Evolutionary conservation across 30 jellyfish, hydroid and myxozoan species (phyloP).

Genomic region (Aurelia sp.): DNA sequence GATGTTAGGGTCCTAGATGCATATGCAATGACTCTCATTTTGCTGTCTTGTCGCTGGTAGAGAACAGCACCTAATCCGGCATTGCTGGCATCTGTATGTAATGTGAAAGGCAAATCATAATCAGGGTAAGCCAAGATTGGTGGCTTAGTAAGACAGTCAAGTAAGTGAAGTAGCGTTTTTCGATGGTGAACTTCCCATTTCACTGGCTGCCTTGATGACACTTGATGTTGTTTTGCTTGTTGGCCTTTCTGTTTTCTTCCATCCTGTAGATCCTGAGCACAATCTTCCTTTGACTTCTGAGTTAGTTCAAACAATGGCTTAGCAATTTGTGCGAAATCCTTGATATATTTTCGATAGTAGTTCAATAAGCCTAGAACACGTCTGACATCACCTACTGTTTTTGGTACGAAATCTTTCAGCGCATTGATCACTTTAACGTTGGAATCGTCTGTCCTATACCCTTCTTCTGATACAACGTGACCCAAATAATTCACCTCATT

Average conservation of each 20-base stretch:
- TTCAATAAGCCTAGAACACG: constrained; percentile 16
- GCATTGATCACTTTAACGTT: background rate
- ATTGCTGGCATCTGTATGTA: constrained; percentile 64
- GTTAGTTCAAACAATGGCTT: constrained; percentile 1
- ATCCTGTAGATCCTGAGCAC: background rate
- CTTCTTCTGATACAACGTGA: constrained; percentile 22
- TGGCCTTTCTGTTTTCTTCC: constrained; percentile 19
- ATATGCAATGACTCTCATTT: constrained; percentile 39
- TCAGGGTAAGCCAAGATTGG: constrained; percentile 72
- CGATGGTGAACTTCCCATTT: constrained; percentile 12
- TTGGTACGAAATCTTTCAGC: constrained; percentile 16
- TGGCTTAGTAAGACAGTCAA: constrained; percentile 5
- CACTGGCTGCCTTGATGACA: constrained; percentile 25
- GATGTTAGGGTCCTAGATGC: constrained; percentile 39
- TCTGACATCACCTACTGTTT: constrained; percentile 25
- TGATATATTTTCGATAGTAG: constrained; percentile 1
- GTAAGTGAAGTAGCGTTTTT: background rate
- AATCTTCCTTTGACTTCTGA: background rate
- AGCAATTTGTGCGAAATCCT: constrained; percentile 19
- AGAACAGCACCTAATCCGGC: constrained; percentile 52
- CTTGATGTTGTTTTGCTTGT: background rate
- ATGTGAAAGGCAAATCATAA: background rate
- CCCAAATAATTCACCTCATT: constrained; percentile 22
- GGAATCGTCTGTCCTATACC: constrained; percentile 12
- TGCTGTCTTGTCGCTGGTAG: constrained; percentile 44